Evolutionary conservation across 2,113 vertebrate genomes (phyloP).

Genomic region (Elgaria multicarinata): DNA sequence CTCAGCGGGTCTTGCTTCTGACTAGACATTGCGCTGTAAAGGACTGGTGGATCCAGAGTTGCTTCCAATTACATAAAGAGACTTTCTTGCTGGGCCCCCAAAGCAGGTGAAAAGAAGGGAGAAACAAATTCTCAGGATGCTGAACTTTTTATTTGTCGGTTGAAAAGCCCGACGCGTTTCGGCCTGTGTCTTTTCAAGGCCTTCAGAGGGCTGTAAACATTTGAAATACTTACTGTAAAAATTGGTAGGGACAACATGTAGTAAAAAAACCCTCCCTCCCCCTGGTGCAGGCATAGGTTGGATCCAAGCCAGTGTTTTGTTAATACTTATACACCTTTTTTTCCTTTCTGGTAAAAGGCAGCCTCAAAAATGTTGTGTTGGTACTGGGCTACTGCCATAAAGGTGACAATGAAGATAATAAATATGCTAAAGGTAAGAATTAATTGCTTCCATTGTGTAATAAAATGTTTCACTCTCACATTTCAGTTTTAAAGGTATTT

Average conservation of each 20-base stretch:
- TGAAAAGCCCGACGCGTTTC: too few species aligned
- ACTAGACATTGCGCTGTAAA: too few species aligned
- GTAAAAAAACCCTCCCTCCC: too few species aligned
- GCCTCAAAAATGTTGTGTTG: conserved; percentile 85
- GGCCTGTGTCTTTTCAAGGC: too few species aligned
- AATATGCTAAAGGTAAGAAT: conserved; percentile 78
- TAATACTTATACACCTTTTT: not conserved
- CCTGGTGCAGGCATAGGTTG: not conserved
- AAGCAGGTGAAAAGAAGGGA: too few species aligned
- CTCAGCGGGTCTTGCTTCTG: too few species aligned
- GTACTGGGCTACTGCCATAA: conserved; percentile 84
- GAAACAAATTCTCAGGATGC: too few species aligned
- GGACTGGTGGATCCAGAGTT: too few species aligned
- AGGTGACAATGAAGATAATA: conserved; percentile 66
- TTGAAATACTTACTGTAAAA: too few species aligned
- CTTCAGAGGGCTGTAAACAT: too few species aligned
- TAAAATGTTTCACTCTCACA: not conserved
- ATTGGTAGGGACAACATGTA: too few species aligned
- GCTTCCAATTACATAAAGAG: not conserved
- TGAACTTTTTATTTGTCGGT: too few species aligned
- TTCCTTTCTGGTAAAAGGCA: conserved; percentile 78
- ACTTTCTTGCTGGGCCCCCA: not conserved
- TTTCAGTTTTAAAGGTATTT: not conserved
- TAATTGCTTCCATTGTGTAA: not conserved
- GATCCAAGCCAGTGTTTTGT: not conserved